A percentile compares a stretch with the other conserved stretches of the same genome.
These are phyloP conservation scores for Sapayoa aenigma DNA, from an alignment of 2,113 vertebrate genomes.

Conservation along the genomic window DNA sequence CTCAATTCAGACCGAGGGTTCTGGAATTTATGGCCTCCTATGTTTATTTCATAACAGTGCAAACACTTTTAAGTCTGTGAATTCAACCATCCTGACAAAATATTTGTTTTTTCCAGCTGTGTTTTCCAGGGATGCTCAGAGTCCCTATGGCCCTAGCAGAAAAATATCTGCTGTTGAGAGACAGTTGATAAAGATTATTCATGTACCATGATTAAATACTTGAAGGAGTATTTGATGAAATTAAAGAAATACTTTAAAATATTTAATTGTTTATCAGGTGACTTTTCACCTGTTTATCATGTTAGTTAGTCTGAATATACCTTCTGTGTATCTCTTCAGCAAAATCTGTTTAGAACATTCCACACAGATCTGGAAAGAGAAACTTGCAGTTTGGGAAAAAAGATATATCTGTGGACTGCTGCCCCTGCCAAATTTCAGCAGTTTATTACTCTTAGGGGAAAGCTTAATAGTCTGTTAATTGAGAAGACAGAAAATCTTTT, in stretches of 20 bases:
- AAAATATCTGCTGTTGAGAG: neutral
- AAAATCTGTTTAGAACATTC: neutral
- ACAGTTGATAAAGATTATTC: neutral
- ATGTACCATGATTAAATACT: neutral
- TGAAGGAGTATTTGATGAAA: neutral
- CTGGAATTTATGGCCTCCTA: neutral
- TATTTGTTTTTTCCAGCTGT: neutral
- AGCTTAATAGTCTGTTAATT: slow-evolving; percentile 66
- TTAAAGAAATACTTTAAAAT: neutral
- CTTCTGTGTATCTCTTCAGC: neutral
- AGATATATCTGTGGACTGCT: slow-evolving; percentile 12
- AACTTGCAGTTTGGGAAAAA: neutral
- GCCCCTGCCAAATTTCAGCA: slow-evolving; percentile 50
- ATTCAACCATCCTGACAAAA: neutral
- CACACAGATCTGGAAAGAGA: neutral
- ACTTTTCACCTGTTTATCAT: neutral
- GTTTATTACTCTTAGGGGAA: slow-evolving; percentile 68
- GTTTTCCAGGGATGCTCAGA: neutral
- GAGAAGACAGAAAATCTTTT: slow-evolving; percentile 67
- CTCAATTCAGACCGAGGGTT: neutral
- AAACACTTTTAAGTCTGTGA: neutral
- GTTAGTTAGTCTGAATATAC: neutral
- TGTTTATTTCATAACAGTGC: neutral
- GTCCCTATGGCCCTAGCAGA: neutral
- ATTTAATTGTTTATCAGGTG: neutral